Evolutionary conservation across 2,797 vertebrate species (phyloP).

Genomic region (Alectoris magna): DNA sequence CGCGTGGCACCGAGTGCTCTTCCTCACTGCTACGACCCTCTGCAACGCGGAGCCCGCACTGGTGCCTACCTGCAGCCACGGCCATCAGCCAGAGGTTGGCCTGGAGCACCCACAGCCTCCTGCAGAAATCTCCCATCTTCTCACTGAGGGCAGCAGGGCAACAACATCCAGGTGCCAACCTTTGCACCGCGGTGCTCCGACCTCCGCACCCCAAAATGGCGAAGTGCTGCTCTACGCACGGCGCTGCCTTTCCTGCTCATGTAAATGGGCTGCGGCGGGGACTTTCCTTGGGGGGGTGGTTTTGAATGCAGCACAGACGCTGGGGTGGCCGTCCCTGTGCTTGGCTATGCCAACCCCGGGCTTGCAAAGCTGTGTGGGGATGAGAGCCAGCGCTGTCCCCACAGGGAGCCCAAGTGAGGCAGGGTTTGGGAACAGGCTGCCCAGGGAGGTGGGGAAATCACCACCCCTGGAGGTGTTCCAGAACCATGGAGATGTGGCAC

Average conservation of each 20-base stretch:
- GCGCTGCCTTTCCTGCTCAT: slow-evolving; percentile 65
- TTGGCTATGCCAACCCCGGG: accelerated
- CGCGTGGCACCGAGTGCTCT: accelerated
- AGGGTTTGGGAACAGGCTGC: neutral
- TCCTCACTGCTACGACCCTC: neutral
- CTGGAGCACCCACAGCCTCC: neutral
- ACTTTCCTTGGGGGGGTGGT: slow-evolving; percentile 20
- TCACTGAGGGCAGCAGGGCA: neutral
- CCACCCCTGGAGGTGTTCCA: too few species aligned
- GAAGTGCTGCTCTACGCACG: neutral
- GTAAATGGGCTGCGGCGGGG: slow-evolving; percentile 50
- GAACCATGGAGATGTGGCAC: too few species aligned
- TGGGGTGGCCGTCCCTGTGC: neutral
- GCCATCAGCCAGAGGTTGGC: slow-evolving; percentile 8
- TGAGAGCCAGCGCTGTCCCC: accelerated
- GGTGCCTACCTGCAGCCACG: slow-evolving; percentile 42
- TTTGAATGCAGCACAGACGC: slow-evolving; percentile 14
- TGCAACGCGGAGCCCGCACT: accelerated
- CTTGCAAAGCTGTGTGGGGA: neutral
- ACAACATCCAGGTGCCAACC: neutral
- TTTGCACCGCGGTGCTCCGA: accelerated
- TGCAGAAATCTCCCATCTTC: slow-evolving; percentile 17
- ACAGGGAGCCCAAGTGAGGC: neutral
- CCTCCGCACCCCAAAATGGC: neutral
- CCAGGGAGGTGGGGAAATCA: too few species aligned